phyloP scores from a whole-genome alignment of 2,797 vertebrate species.

The Luscinia megarhynchos region DNA sequence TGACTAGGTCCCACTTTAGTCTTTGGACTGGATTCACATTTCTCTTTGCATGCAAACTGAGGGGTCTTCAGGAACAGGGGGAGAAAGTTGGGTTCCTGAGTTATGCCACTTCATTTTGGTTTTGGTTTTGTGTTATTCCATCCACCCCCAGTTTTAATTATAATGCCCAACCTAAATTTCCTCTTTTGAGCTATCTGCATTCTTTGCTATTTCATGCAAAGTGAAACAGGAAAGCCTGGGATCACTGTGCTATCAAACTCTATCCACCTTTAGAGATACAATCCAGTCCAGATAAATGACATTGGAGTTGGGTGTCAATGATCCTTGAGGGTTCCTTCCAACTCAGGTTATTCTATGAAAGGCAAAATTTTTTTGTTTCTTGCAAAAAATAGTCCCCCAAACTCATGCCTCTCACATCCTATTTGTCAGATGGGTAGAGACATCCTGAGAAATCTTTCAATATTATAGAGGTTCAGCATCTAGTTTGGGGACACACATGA shows the following conservation, averaged over 20 bases:
- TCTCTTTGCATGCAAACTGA: not conserved
- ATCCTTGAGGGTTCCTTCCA: not conserved
- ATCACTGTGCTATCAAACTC: not conserved
- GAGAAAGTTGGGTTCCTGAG: not conserved
- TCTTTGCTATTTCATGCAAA: not conserved
- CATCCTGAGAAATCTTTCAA: not conserved
- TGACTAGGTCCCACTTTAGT: not conserved
- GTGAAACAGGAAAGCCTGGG: not conserved
- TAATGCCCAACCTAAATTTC: not conserved
- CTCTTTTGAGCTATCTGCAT: not conserved
- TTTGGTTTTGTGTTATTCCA: not conserved
- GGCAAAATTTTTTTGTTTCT: not conserved
- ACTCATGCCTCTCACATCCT: not conserved
- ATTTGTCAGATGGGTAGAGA: not conserved
- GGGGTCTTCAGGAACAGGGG: not conserved
- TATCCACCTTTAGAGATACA: not conserved
- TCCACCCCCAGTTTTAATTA: not conserved
- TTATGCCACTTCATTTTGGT: not conserved
- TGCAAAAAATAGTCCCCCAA: not conserved
- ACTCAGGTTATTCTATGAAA: not conserved
- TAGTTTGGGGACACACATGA: not conserved
- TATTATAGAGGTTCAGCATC: not conserved
- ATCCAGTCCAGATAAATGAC: not conserved
- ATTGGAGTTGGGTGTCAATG: fast-evolving
- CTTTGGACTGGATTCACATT: not conserved